These are phyloP conservation scores for Arnoldichthys spilopterus DNA, from an alignment of 2,797 vertebrate species.

Conservation along the genomic window DNA sequence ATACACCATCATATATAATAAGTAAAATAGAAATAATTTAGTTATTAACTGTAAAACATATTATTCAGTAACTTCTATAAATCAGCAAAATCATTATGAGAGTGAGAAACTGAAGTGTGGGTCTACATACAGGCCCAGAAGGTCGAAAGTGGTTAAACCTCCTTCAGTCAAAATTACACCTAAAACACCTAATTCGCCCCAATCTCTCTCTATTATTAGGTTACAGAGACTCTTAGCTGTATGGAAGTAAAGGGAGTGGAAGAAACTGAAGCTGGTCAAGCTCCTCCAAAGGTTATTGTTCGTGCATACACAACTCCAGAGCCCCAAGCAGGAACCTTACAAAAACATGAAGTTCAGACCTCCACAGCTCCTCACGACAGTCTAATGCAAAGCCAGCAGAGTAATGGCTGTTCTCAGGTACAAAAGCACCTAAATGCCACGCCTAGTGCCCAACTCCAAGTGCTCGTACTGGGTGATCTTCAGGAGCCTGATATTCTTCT, in stretches of 20 bases:
- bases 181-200: background rate
- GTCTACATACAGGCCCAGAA: background rate
- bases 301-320: conserved; percentile 42
- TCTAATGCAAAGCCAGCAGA: conserved; percentile 6
- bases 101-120: no score
- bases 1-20: no score
- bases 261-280: conserved; percentile 28
- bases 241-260: conserved; percentile 40
- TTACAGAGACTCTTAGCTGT: conserved; percentile 52
- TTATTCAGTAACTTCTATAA: no score
- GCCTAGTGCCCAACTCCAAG: background rate
- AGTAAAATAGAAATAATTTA: no score
- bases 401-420: conserved; percentile 12
- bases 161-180: background rate
- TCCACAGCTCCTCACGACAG: conserved; percentile 8
- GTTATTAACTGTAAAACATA: no score
- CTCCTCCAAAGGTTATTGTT: conserved; percentile 49
- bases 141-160: no score
- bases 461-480: conserved; percentile 25
- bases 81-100: no score
- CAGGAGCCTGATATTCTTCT: conserved; percentile 18
- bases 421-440: background rate
- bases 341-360: conserved; percentile 24
- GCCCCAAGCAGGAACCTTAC: conserved; percentile 17
- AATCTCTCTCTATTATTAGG: conserved; percentile 49